Evolutionary conservation across 2,113 vertebrate genomes (phyloP).

Genomic region (Mohoua ochrocephala): DNA sequence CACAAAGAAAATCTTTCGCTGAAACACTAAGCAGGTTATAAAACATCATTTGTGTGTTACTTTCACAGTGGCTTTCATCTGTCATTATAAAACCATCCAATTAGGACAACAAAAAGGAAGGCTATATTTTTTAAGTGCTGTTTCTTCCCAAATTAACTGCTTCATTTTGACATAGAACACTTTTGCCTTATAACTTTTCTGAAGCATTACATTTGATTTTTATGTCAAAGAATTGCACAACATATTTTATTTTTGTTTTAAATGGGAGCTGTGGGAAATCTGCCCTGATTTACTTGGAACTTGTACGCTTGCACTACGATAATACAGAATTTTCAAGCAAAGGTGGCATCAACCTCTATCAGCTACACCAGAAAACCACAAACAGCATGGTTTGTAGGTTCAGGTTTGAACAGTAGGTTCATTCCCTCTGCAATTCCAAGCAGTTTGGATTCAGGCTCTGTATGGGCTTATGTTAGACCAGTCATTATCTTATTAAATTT

Average conservation of each 20-base stretch:
- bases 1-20: constrained; percentile 19
- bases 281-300: background rate
- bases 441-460: background rate
- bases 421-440: background rate
- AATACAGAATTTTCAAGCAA: background rate
- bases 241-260: constrained; percentile 3
- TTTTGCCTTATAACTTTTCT: background rate
- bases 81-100: constrained; percentile 52
- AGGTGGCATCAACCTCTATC: background rate
- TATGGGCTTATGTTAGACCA: background rate
- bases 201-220: background rate
- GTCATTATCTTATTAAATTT: background rate
- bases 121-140: constrained; percentile 2
- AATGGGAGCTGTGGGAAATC: background rate
- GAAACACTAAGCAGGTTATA: constrained; percentile 40
- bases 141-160: constrained; percentile 21
- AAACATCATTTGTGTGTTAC: constrained; percentile 30
- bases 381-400: too few relatives aligned
- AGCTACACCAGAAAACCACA: fast-evolving
- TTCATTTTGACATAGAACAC: background rate
- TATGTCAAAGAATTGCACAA: background rate
- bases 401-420: too few relatives aligned
- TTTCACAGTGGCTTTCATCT: constrained; percentile 23
- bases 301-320: background rate
- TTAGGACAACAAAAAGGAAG: constrained; percentile 45